Evolutionary conservation across 1,140 invertebrate genomes (phyloP).

Genomic region (Neodiprion pinetum): DNA sequence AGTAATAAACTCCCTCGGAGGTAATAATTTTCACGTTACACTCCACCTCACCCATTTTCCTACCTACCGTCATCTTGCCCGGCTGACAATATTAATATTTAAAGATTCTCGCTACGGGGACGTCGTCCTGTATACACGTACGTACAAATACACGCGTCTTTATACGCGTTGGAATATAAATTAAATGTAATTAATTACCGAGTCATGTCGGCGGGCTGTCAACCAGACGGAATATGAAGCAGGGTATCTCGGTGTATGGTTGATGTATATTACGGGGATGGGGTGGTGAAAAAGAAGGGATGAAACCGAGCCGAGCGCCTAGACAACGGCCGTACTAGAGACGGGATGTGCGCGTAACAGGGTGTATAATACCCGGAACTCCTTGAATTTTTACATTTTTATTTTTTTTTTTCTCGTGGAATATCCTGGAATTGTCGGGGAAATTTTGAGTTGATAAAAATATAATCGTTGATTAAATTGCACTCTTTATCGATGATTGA

Average conservation of each 20-base stretch:
- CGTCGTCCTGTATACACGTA: background rate
- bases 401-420: too few relatives aligned
- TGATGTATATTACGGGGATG: background rate
- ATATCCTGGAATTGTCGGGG: too few relatives aligned
- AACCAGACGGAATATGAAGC: too few relatives aligned
- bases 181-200: slow-evolving; percentile 17
- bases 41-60: background rate
- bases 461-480: too few relatives aligned
- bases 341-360: background rate
- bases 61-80: background rate
- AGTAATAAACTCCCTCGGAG: slow-evolving; percentile 6
- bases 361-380: too few relatives aligned
- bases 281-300: background rate
- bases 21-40: slow-evolving; percentile 1
- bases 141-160: background rate
- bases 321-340: background rate
- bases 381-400: too few relatives aligned
- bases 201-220: background rate
- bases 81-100: slow-evolving; percentile 13
- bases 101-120: slow-evolving; percentile 4
- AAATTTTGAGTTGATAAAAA: too few relatives aligned
- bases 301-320: background rate
- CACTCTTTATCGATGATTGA: too few relatives aligned
- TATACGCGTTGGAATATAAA: slow-evolving; percentile 9
- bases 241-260: background rate